Evolutionary conservation across 2,797 vertebrate species (phyloP).

Genomic region (Vespertilio murinus): DNA sequence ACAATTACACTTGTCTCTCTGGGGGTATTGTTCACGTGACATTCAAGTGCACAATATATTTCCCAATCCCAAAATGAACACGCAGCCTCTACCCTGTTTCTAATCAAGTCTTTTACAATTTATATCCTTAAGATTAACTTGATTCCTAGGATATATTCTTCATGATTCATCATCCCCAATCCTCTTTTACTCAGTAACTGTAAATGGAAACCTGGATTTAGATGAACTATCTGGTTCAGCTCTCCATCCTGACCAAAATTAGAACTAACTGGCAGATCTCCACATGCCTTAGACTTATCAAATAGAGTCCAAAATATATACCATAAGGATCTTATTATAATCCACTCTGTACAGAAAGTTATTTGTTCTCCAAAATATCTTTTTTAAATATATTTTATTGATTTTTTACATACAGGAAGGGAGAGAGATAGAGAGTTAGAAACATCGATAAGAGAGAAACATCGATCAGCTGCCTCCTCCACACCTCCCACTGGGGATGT

Average conservation of each 20-base stretch:
- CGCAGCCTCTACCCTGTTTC: not conserved
- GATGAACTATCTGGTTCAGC: not conserved
- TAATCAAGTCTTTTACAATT: not conserved
- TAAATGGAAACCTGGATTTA: constrained; percentile 13
- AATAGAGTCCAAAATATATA: not conserved
- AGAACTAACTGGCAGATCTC: not conserved
- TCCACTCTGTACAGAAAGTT: not conserved
- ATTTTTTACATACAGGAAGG: no score
- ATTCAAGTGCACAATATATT: not conserved
- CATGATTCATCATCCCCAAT: not conserved
- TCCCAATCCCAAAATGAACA: not conserved
- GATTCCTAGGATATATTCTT: not conserved
- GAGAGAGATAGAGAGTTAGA: no score
- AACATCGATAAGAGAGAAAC: no score
- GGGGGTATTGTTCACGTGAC: not conserved
- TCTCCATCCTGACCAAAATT: constrained; percentile 28
- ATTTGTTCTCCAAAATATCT: not conserved
- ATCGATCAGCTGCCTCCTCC: no score
- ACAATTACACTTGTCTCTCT: not conserved
- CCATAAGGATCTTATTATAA: not conserved
- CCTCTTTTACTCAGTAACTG: not conserved
- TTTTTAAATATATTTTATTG: no score
- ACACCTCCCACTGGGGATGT: no score
- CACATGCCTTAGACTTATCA: not conserved
- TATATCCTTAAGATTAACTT: constrained; percentile 13